These are phyloP conservation scores for Ursus arctos DNA, from an alignment of 2,113 vertebrate genomes.

Conservation along the genomic window DNA sequence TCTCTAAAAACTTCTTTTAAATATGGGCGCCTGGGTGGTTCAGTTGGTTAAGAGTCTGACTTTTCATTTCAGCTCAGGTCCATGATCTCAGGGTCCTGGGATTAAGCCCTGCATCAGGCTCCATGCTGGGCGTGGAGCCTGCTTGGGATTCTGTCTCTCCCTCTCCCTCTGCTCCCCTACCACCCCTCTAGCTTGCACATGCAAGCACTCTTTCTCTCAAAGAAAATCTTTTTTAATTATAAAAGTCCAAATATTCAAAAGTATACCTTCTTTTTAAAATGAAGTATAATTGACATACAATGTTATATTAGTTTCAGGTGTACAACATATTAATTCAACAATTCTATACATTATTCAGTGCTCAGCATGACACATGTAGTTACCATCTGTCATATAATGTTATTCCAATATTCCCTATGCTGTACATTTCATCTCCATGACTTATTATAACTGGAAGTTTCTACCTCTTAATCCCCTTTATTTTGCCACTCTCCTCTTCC, in stretches of 20 bases:
- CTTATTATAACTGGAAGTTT: neutral
- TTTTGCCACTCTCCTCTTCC: neutral
- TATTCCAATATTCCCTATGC: neutral
- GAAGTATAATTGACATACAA: neutral
- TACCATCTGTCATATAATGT: neutral
- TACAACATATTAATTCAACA: neutral
- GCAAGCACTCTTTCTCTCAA: neutral
- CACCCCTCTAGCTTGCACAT: neutral
- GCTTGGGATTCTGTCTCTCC: neutral
- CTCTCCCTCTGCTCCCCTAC: neutral
- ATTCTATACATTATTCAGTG: neutral
- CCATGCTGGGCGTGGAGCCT: neutral
- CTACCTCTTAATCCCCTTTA: neutral
- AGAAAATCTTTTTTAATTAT: neutral
- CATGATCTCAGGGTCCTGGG: neutral
- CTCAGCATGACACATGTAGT: neutral
- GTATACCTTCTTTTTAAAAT: neutral
- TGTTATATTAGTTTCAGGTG: neutral
- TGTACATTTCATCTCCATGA: neutral
- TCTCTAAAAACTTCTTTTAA: neutral
- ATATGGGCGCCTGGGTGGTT: neutral
- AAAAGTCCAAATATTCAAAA: neutral
- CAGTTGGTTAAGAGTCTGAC: neutral
- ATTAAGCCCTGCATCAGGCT: neutral
- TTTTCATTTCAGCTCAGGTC: neutral